These are phyloP conservation scores for Hoplodrina blanda DNA, from an alignment of 2,888 invertebrate species.

Conservation along the genomic window DNA sequence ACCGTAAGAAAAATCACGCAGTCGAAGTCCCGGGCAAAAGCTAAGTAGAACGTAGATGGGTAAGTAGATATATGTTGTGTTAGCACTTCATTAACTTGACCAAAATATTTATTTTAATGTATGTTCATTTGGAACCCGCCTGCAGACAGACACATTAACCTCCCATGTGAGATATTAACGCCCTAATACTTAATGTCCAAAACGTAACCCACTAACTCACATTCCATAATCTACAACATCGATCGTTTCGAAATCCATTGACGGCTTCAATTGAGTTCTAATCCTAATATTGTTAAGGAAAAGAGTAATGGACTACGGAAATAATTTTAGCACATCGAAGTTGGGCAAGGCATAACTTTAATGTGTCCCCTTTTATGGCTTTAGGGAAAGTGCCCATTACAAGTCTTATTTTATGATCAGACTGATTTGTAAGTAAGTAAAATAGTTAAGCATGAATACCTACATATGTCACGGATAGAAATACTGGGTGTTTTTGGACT, in stretches of 20 bases:
- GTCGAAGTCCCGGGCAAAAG: too few species aligned
- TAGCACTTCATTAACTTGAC: conserved; percentile 36
- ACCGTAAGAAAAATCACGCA: too few species aligned
- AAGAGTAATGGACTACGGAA: conserved; percentile 39
- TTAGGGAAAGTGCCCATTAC: conserved; percentile 77
- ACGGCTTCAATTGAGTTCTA: conserved; percentile 12
- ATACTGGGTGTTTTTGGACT: conserved; percentile 5
- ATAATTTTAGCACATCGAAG: conserved; percentile 36
- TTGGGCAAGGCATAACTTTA: conserved; percentile 47
- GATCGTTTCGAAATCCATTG: conserved; percentile 50
- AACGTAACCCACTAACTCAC: conserved; percentile 39
- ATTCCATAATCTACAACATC: conserved; percentile 15
- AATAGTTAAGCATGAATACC: conserved; percentile 53
- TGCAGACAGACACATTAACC: conserved; percentile 68
- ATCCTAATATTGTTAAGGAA: background rate
- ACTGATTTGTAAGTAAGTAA: conserved; percentile 64
- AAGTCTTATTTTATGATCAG: conserved; percentile 74
- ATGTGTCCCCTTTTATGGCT: conserved; percentile 71
- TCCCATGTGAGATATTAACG: conserved; percentile 72
- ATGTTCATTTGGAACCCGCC: conserved; percentile 65
- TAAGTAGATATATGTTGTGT: background rate
- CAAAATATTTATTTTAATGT: conserved; percentile 60
- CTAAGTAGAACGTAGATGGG: background rate
- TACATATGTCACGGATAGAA: conserved; percentile 39
- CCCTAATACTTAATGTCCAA: conserved; percentile 70